Conservation (phyloP, 2,113 vertebrate genomes). For the Poeciliopsis retropinna region DNA sequence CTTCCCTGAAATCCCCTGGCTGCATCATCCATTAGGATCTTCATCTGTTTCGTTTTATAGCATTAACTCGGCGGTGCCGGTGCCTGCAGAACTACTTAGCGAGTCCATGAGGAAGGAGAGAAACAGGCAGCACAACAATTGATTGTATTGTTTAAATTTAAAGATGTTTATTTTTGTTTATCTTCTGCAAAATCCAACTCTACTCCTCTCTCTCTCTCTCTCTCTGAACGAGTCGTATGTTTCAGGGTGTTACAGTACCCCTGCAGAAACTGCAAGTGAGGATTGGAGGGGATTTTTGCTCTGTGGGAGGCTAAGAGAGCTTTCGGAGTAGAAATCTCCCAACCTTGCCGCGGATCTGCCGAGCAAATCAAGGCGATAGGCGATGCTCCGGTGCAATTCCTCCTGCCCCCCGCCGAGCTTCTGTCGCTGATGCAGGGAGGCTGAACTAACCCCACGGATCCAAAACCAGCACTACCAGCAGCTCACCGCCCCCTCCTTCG, state of each 20-base stretch:
- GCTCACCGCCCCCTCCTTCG: neutral
- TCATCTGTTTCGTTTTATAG: conserved; percentile 1
- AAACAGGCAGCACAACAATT: neutral
- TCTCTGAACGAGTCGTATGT: conserved; percentile 44
- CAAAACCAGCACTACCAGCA: neutral
- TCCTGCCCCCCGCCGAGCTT: conserved; percentile 23
- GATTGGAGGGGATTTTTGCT: conserved; percentile 69
- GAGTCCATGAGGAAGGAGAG: neutral
- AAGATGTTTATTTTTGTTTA: neutral
- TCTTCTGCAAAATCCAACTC: neutral
- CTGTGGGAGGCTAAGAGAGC: conserved; percentile 58
- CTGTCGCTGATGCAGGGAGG: conserved; percentile 36
- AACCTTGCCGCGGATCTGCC: conserved; percentile 45
- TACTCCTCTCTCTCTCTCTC: conserved; percentile 3
- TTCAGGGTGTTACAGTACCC: conserved; percentile 37
- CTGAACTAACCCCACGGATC: conserved; percentile 34
- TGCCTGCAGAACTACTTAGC: neutral
- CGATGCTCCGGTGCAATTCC: conserved; percentile 50
- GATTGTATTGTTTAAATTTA: neutral
- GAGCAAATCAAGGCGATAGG: conserved; percentile 61
- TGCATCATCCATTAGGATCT: neutral
- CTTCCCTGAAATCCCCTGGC: neutral
- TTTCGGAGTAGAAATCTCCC: conserved; percentile 64
- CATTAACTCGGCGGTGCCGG: neutral
- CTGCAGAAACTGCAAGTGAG: conserved; percentile 45